Evolutionary conservation across 2,113 vertebrate genomes (phyloP), one percentile per base, ranked within the genome.

Genomic region (Bolborhynchus lineola): DNA sequence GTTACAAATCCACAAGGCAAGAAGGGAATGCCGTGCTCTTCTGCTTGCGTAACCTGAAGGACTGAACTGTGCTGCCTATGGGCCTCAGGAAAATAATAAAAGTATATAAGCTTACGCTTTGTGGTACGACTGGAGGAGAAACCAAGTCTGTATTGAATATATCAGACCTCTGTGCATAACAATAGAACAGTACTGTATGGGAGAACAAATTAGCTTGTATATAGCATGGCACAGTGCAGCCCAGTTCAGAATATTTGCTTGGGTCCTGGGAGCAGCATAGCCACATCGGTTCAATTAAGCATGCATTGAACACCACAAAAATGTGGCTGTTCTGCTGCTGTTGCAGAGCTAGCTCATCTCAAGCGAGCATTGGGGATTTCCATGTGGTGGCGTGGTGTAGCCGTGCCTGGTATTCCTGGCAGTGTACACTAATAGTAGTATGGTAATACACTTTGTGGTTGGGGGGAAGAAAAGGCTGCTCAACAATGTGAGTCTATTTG

Each of bases 1-100:
- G 64, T 88, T 92, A 74, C 78, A 86, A 64, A 31, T 53, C 55
- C 60, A 46, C 24, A 39, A 23, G 80, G 92, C 90, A 76, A 29
- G 47, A 57, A 53, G 44, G 25, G 24, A 63, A 8, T 0, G 1
- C 57, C 64, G 14, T 31, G 42, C 42, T 92, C 21, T 35, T 75
- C 50, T 64, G 25, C 79, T 95, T 90, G 62, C 33, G 7, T 74
- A 84, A 76, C 69, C 62, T 76, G 75, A 55, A 47, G 49, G 37
- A 24, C 59, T 41, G 83, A 77, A 39, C 65, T 50, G 24, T 55
- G 11, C 20, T 49, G 35, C 25, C 12, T 7, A 1, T 4, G 18
- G 86, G 47, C 1, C 0, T 62, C 6, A 2, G 80, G 60, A 63
- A 70, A 83, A 59, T 69, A 49, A 46, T 50, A 41, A 70, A 77